Base-by-base conservation (phyloP, 2,797 vertebrate genomes). In the Momotus momota region DNA sequence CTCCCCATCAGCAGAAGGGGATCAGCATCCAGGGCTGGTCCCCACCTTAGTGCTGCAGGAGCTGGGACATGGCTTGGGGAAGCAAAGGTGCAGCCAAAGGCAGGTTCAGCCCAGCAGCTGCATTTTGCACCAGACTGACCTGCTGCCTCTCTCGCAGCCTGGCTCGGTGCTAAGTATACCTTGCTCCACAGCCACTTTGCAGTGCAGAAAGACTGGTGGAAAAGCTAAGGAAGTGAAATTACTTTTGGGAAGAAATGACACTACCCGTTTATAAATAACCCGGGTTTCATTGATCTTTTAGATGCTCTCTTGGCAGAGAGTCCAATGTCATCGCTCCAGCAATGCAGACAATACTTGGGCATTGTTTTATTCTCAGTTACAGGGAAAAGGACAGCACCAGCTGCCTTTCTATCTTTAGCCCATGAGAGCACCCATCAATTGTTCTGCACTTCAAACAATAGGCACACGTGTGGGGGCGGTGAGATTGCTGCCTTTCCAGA, bases 321-420 rank as follows among this genome's bases (percentile, higher is more conserved):
- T 96, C 97, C 97, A 97, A 94, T 96, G 98, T 98, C 98, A 98
- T 97, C 92, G 96, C 95, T 97, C 98, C 97, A 97, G 96, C 97
- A 98, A 97, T 97, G 98, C 98, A 99, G 98, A 99, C 98, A 99
- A 99, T 98, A 97, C 96, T 97, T 52, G 58, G 96, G 98, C 98
- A 98, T 98, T 98, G 98, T 98, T 97, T 97, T 97, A 98, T 97
- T 95, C 97, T 96, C 95, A 86, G 96, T 94, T 97, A 96, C 98
- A 97, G 93, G 93, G 97, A 97, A 98, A 98, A 96, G 97, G 98
- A 98, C 98, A 98, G 98, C 96, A 98, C 98, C 99, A 99, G 98
- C 99, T 99, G 99, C 98, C 97, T 92, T 95, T 98, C 99, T 99
- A 99, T 99, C 98, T 99, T 98, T 98, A 98, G 98, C 96, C 97